Base-by-base conservation (phyloP, 2,797 vertebrate genomes). In the Pangasius larnaudii region DNA sequence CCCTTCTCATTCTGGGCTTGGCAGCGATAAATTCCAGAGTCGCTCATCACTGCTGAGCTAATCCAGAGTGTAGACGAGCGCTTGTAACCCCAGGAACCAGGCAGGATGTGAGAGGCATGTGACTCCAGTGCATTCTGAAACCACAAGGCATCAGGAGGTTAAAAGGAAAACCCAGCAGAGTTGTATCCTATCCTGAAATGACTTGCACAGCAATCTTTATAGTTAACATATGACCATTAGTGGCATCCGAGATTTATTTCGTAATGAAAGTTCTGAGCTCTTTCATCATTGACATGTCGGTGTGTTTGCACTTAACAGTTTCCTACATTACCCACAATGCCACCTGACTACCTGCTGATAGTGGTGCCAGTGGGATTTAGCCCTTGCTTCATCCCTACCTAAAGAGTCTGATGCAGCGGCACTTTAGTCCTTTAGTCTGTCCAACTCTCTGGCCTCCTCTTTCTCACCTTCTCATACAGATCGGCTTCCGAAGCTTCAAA, bases 11-110 rank as follows among this genome's bases (percentile, higher is more conserved):
- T 99, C 91, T 92, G 94, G 91, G 96, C 97, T 51, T 95, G 94
- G 94, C 98, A 99, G 42, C 92, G 94, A 94, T 97, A 99, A 67
- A 92, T 93, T 88, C 98, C 98, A 7, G 97, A 97, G 93, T 99
- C 97, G 83, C 95, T 96, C 74, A 95, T 96, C 92, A 92, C 95
- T 89, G 97, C 97, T 42, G 97, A 88, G 22, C 36, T 19, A 86
- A 96, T 95, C 58, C 74, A 59, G 39, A 96, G 93, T 0, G 91
- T 91, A 77, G 88, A 88, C n/a, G 92, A 82, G 9, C 95, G 94
- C n/a, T 92, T 87, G 88, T 95, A 96, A 85, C 94, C 94, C 3
- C 85, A 90, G 42, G 93, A 94, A 33, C 90, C 91, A 1, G 91
- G 39, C 89, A 96, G 85, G 91, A 96, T 95, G 91, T 93, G 92